Evolutionary conservation across 2,888 invertebrate species (phyloP).

Genomic region (Thera britannica): DNA sequence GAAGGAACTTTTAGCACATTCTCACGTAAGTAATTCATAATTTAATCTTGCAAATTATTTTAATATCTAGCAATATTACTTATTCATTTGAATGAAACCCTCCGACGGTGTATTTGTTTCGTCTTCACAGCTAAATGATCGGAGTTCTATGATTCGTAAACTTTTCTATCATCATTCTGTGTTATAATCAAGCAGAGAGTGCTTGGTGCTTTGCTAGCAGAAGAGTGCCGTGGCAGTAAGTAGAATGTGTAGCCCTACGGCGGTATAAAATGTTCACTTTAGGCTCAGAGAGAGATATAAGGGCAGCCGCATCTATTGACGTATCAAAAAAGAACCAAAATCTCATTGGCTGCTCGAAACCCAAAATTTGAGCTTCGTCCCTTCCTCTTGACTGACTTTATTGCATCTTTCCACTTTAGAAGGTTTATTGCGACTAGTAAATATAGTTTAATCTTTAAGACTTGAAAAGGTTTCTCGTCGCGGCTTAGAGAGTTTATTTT

Average conservation of each 20-base stretch:
- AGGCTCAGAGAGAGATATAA: background rate
- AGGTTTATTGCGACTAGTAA: conserved; percentile 8
- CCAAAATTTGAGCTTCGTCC: conserved; percentile 3
- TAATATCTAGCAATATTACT: background rate
- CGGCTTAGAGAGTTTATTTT: conserved; percentile 1
- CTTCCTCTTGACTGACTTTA: conserved; percentile 10
- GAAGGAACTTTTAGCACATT: conserved; percentile 99
- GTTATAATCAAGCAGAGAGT: background rate
- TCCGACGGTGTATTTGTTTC: too few species aligned
- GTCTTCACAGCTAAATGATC: too few species aligned
- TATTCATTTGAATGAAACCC: background rate
- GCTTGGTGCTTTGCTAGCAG: background rate
- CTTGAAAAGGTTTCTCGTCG: conserved; percentile 5
- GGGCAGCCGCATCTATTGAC: background rate
- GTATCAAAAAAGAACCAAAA: conserved; percentile 5
- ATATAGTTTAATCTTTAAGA: conserved; percentile 10
- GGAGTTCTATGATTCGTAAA: too few species aligned
- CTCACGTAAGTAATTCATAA: conserved; percentile 92
- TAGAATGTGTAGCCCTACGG: background rate
- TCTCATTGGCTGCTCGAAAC: conserved; percentile 1
- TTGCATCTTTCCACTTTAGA: conserved; percentile 19
- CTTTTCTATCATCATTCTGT: background rate
- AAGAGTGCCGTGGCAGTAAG: background rate
- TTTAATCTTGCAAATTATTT: background rate
- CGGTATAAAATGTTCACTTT: background rate